phyloP scores from a whole-genome alignment of 2,113 vertebrate species.

The Ellobius talpinus region DNA sequence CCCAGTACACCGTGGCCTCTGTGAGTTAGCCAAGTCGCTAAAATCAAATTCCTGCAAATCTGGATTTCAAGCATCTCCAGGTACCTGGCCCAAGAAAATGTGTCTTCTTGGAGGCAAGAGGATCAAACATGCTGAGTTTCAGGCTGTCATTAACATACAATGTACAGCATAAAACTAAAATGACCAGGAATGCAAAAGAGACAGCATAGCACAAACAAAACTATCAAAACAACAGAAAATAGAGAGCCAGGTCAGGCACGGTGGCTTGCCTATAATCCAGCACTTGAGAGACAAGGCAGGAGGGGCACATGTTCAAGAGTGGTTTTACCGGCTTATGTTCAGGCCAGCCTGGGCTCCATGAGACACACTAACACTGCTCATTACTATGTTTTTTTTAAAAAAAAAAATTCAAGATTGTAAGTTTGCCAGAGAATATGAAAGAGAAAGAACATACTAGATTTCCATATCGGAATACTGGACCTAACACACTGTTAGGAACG shows the following conservation, averaged over 20 bases:
- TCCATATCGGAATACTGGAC: conserved; percentile 40
- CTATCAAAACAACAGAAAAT: background rate
- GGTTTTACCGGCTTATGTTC: background rate
- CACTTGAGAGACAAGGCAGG: background rate
- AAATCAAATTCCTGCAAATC: background rate
- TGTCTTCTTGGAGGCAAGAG: background rate
- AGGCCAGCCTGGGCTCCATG: background rate
- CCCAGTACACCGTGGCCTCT: background rate
- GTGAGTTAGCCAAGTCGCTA: background rate
- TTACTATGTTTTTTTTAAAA: background rate
- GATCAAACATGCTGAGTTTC: background rate
- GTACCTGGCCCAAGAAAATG: background rate
- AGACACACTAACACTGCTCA: background rate
- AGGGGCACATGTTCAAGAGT: background rate
- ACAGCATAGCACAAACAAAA: background rate
- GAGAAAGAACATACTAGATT: background rate
- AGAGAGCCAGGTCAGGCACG: background rate
- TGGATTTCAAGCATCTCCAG: background rate
- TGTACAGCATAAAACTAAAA: background rate
- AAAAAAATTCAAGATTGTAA: background rate
- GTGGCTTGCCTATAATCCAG: background rate
- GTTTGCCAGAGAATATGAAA: conserved; percentile 27
- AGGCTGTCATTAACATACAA: background rate
- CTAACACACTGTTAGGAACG: background rate
- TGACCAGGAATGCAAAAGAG: background rate